A percentile compares a stretch with the other conserved stretches of the same genome.
Evolutionary conservation across 1,140 invertebrate species (phyloP).

Genomic region (Eufriesea mexicana): DNA sequence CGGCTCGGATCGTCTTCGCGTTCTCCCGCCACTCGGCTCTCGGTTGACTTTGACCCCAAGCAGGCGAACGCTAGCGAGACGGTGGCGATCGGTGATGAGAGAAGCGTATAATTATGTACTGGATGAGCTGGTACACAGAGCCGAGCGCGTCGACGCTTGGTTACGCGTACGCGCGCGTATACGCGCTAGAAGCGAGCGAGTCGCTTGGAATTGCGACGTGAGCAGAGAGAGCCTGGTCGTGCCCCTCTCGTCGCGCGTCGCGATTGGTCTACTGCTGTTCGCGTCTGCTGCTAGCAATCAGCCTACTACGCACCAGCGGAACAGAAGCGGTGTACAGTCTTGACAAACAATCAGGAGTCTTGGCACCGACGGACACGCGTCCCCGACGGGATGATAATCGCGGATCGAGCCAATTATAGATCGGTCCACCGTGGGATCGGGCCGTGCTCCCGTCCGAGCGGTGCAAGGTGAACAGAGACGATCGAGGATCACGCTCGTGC

Average conservation of each 20-base stretch:
- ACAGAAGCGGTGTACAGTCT: conserved; percentile 66
- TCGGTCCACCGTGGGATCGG: not conserved
- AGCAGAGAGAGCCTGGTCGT: conserved; percentile 63
- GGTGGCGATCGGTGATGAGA: conserved; percentile 33
- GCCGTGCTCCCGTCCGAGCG: not conserved
- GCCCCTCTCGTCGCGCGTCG: conserved; percentile 67
- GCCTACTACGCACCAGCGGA: conserved; percentile 68
- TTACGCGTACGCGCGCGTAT: not conserved
- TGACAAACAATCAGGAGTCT: conserved; percentile 62
- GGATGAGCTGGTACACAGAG: not conserved
- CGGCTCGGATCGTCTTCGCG: not conserved
- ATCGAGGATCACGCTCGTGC: no score
- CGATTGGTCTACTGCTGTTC: conserved; percentile 67
- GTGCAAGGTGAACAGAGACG: not conserved
- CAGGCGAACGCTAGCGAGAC: conserved; percentile 26
- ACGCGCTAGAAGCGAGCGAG: not conserved
- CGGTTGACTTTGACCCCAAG: conserved; percentile 67
- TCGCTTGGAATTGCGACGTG: conserved; percentile 61
- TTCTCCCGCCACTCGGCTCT: not conserved
- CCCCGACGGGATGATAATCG: conserved; percentile 12
- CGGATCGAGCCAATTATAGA: conserved; percentile 43
- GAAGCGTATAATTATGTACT: conserved; percentile 29
- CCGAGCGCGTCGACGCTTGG: not conserved
- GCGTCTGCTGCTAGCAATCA: conserved; percentile 37
- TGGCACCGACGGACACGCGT: conserved; percentile 25